Conservation (phyloP, 1,140 invertebrate genomes). For the Microplitis mediator region DNA sequence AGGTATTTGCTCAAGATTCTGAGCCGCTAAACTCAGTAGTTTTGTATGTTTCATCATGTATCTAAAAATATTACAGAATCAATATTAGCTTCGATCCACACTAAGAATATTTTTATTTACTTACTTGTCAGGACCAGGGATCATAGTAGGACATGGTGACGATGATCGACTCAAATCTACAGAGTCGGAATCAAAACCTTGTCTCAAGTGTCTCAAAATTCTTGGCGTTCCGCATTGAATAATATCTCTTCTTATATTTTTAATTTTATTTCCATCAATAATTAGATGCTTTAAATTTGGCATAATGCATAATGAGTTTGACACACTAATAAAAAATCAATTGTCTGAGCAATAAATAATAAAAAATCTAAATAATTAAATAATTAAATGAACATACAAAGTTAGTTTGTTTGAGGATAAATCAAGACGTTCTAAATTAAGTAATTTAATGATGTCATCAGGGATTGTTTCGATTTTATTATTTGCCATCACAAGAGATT, state of each 20-base stretch:
- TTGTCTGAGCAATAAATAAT: neutral
- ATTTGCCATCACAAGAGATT: conserved; percentile 76
- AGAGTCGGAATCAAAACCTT: conserved; percentile 63
- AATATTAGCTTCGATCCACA: conserved; percentile 4
- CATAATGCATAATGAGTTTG: conserved; percentile 74
- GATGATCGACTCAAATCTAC: conserved; percentile 45
- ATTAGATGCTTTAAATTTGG: conserved; percentile 82
- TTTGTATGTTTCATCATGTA: conserved; percentile 77
- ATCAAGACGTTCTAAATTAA: conserved; percentile 79
- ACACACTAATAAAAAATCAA: conserved; percentile 67
- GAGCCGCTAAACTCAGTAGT: conserved; percentile 70
- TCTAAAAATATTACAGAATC: conserved; percentile 52
- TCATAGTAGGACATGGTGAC: conserved; percentile 28
- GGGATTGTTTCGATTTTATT: conserved; percentile 77
- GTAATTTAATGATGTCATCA: conserved; percentile 76
- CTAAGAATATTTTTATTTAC: conserved; percentile 30
- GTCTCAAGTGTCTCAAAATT: conserved; percentile 79
- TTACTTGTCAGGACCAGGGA: conserved; percentile 73
- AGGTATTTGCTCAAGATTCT: conserved; percentile 71
- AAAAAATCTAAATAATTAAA: neutral
- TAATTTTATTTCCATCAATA: conserved; percentile 85
- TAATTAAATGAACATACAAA: conserved; percentile 61
- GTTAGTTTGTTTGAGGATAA: conserved; percentile 81
- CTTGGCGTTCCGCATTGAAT: conserved; percentile 80
- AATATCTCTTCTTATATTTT: conserved; percentile 77